A percentile compares a stretch with the other conserved stretches of the same genome.
Conservation (phyloP, 92 coral and sea anemone species). For the Actinostola sp. region DNA sequence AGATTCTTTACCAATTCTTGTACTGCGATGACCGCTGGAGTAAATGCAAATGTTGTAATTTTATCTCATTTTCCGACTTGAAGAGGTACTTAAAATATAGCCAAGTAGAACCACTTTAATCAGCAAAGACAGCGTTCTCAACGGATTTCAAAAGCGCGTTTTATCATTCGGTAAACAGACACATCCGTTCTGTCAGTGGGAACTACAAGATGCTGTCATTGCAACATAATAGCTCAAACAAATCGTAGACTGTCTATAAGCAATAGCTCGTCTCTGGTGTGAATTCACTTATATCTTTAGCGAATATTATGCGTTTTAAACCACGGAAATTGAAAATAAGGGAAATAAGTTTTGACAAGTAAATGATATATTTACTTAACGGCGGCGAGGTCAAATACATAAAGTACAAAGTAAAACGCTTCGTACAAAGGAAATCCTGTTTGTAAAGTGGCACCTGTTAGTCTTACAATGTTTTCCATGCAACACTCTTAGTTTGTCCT, state of each 20-base stretch:
- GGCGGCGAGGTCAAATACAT: not conserved
- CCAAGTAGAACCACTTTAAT: not conserved
- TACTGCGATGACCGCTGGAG: no score
- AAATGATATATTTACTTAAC: constrained; percentile 5
- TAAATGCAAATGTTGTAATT: no score
- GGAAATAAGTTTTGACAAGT: not conserved
- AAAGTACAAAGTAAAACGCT: not conserved
- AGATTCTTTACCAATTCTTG: no score
- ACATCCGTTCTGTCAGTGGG: not conserved
- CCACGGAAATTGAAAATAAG: not conserved
- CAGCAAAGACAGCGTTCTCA: not conserved
- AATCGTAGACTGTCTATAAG: no score
- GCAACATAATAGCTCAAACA: no score
- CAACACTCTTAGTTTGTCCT: no score
- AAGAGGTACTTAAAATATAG: no score
- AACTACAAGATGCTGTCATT: not conserved
- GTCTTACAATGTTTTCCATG: not conserved
- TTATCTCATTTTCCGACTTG: no score
- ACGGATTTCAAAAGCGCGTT: not conserved
- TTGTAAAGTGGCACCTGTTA: not conserved
- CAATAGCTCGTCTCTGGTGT: no score
- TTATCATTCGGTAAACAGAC: not conserved
- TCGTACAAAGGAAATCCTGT: not conserved
- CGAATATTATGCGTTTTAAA: no score
- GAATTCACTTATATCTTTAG: no score